These are phyloP conservation scores for Eubasilissa regina DNA, from an alignment of 1,140 invertebrate species.

Conservation along the genomic window DNA sequence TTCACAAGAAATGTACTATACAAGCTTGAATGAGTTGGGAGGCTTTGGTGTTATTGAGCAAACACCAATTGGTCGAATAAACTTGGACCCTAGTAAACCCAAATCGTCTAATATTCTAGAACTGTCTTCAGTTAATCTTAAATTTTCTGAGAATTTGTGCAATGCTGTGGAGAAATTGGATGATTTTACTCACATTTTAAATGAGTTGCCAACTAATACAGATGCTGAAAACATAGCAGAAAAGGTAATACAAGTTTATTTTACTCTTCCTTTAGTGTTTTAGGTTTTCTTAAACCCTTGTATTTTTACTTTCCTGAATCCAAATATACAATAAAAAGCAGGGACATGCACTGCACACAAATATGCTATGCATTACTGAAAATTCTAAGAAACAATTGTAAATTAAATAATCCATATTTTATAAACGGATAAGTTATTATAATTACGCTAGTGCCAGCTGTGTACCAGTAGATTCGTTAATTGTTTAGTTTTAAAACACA, in stretches of 20 bases:
- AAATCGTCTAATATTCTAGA: conserved; percentile 70
- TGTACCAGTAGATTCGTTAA: no score
- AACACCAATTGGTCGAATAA: conserved; percentile 67
- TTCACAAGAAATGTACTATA: conserved; percentile 55
- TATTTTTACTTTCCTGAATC: no score
- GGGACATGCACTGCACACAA: no score
- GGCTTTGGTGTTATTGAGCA: conserved; percentile 63
- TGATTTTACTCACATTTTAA: conserved; percentile 63
- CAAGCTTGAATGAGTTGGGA: conserved; percentile 60
- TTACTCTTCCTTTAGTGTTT: not conserved
- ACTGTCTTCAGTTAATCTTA: conserved; percentile 68
- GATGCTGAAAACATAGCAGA: conserved; percentile 65
- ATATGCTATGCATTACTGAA: no score
- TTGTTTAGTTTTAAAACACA: no score
- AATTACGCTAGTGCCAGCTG: no score
- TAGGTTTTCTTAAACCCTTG: no score
- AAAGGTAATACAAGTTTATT: conserved; percentile 44
- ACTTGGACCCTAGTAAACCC: conserved; percentile 67
- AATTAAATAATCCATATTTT: no score
- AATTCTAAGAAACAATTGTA: no score
- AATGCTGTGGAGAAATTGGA: conserved; percentile 67
- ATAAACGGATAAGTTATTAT: no score
- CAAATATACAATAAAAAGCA: no score
- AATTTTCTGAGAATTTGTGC: conserved; percentile 69
- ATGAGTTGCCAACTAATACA: conserved; percentile 64